phyloP scores from a whole-genome alignment of 2,888 invertebrate genomes.

The Gryllus longicercus region DNA sequence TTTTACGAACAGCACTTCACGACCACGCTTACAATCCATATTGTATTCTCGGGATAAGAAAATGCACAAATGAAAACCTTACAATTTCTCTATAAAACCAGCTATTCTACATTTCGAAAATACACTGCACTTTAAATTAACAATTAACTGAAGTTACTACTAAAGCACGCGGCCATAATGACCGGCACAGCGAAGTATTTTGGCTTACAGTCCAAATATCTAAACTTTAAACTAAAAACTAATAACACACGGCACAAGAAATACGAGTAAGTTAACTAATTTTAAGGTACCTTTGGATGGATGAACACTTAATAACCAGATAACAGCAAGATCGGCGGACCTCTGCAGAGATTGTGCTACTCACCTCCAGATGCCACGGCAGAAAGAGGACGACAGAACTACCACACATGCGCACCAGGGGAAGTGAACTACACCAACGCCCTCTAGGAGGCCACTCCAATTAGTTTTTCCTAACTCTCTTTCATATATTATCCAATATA shows the following conservation, averaged over 20 bases:
- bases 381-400: constrained; percentile 44
- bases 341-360: constrained; percentile 37
- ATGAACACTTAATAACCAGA: constrained; percentile 30
- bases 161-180: constrained; percentile 24
- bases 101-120: no score
- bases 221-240: background rate
- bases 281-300: constrained; percentile 21
- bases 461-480: background rate
- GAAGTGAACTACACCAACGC: constrained; percentile 9
- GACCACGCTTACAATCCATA: no score
- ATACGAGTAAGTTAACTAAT: background rate
- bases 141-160: no score
- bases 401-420: constrained; percentile 40
- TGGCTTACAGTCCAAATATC: background rate
- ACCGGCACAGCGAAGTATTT: constrained; percentile 27
- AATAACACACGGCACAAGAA: background rate
- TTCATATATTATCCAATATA: background rate
- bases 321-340: constrained; percentile 29
- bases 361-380: constrained; percentile 45
- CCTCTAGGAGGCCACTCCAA: background rate
- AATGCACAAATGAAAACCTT: no score
- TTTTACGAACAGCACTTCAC: no score
- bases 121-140: no score
- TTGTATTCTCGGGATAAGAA: no score
- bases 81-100: no score